These are phyloP conservation scores for Idaea dimidiata DNA, from an alignment of 2,888 invertebrate species.

Conservation along the genomic window DNA sequence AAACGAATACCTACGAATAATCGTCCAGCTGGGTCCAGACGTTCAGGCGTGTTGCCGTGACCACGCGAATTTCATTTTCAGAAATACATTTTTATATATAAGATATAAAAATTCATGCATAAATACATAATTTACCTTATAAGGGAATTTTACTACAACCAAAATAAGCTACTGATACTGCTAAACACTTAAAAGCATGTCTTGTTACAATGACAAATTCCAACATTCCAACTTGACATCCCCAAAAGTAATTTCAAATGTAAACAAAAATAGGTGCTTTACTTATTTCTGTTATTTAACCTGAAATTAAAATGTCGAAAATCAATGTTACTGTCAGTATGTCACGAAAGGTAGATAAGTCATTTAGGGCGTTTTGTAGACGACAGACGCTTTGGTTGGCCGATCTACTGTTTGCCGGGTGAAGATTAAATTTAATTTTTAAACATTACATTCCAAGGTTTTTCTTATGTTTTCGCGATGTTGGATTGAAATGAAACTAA, in stretches of 20 bases:
- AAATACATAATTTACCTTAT: neutral
- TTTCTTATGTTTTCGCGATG: too few relatives aligned
- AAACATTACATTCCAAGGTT: too few relatives aligned
- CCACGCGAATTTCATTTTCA: too few relatives aligned
- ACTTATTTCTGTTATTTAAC: constrained; percentile 60
- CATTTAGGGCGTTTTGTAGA: constrained; percentile 36
- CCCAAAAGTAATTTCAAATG: constrained; percentile 39
- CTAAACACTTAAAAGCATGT: constrained; percentile 39
- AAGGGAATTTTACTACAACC: neutral
- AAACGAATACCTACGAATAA: too few relatives aligned
- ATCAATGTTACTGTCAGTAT: constrained; percentile 67
- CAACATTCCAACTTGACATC: constrained; percentile 39
- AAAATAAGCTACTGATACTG: neutral
- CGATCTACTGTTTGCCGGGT: neutral
- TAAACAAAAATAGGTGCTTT: constrained; percentile 54
- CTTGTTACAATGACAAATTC: constrained; percentile 52
- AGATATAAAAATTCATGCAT: too few relatives aligned
- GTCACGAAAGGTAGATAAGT: constrained; percentile 50
- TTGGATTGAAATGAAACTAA: too few relatives aligned
- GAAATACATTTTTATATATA: too few relatives aligned
- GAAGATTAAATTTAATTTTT: too few relatives aligned
- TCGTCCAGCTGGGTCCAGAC: too few relatives aligned
- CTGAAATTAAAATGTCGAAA: constrained; percentile 77
- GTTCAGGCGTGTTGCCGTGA: too few relatives aligned
- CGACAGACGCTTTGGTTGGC: neutral